These are phyloP conservation scores for Ylistrum balloti DNA, from an alignment of 1,140 invertebrate species.

Conservation along the genomic window DNA sequence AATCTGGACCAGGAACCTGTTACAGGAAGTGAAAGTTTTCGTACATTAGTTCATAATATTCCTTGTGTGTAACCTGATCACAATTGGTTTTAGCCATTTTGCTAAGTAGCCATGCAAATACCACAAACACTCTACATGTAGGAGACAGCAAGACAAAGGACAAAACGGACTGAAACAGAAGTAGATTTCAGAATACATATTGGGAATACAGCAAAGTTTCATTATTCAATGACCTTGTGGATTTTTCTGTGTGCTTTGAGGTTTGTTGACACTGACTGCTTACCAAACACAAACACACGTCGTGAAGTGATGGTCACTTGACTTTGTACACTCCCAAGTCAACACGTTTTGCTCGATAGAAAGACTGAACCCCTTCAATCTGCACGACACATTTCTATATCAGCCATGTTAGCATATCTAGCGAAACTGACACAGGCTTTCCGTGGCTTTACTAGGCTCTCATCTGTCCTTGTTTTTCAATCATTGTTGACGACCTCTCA, in stretches of 20 bases:
- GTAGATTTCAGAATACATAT: background rate
- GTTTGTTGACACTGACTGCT: background rate
- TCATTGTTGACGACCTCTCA: constrained; percentile 17
- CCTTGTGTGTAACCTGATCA: background rate
- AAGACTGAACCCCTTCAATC: background rate
- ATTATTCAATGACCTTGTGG: too few relatives aligned
- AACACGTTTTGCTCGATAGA: background rate
- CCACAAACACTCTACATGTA: too few relatives aligned
- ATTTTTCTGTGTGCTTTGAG: background rate
- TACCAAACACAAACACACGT: background rate
- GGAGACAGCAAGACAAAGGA: background rate
- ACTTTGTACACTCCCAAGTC: constrained; percentile 4
- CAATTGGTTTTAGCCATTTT: background rate
- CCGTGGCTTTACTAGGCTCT: background rate
- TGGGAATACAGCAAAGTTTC: background rate
- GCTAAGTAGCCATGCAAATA: background rate
- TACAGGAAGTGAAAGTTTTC: background rate
- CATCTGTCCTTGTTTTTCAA: background rate
- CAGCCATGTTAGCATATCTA: background rate
- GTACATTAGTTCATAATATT: background rate
- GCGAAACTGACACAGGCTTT: background rate
- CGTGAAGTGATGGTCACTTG: background rate
- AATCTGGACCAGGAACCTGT: background rate
- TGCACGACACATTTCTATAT: background rate
- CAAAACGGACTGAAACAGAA: background rate